A percentile compares a stretch with the other conserved stretches of the same genome.
phyloP scores from a whole-genome alignment of 1,140 invertebrate genomes.

The Drosophila rufa region DNA sequence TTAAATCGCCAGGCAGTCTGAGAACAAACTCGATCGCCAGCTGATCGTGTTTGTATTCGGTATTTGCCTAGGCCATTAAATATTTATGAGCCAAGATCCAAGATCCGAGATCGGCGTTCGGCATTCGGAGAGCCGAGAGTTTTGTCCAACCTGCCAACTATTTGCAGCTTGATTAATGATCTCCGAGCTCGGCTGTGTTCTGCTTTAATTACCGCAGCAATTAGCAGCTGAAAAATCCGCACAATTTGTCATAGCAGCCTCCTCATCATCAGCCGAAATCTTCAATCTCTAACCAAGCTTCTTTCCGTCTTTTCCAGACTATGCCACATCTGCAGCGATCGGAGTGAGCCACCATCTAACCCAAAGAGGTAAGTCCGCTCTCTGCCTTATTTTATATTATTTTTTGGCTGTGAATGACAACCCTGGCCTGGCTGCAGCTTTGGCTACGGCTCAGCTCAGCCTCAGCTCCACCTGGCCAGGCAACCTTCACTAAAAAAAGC shows the following conservation, averaged over 20 bases:
- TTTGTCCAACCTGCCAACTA: slow-evolving; percentile 54
- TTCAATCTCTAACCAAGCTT: slow-evolving; percentile 29
- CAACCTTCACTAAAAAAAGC: slow-evolving; percentile 72
- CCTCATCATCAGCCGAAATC: slow-evolving; percentile 43
- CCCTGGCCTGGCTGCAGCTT: slow-evolving; percentile 66
- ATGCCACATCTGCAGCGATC: slow-evolving; percentile 48
- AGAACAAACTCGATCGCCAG: slow-evolving; percentile 38
- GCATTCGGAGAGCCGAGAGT: slow-evolving; percentile 22
- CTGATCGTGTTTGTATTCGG: slow-evolving; percentile 30
- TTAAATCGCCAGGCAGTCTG: slow-evolving; percentile 51
- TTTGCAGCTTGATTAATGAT: slow-evolving; percentile 77
- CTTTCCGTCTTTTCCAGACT: slow-evolving; percentile 46
- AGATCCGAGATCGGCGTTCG: slow-evolving; percentile 15
- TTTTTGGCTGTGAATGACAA: slow-evolving; percentile 72
- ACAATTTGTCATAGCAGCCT: slow-evolving; percentile 68
- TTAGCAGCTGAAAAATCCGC: slow-evolving; percentile 70
- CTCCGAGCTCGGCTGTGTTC: slow-evolving; percentile 47
- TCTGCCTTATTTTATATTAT: slow-evolving; percentile 33
- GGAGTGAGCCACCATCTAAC: slow-evolving; percentile 31
- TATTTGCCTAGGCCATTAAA: slow-evolving; percentile 57
- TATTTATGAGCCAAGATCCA: slow-evolving; percentile 48
- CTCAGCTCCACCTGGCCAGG: slow-evolving; percentile 52
- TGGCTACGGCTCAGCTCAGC: slow-evolving; percentile 27
- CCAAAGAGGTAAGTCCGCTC: slow-evolving; percentile 63
- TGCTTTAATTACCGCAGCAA: slow-evolving; percentile 78